Evolutionary conservation across 2,888 invertebrate species (phyloP), one percentile per base, ranked within the genome.

Genomic region (Heteropelma amictum): DNA sequence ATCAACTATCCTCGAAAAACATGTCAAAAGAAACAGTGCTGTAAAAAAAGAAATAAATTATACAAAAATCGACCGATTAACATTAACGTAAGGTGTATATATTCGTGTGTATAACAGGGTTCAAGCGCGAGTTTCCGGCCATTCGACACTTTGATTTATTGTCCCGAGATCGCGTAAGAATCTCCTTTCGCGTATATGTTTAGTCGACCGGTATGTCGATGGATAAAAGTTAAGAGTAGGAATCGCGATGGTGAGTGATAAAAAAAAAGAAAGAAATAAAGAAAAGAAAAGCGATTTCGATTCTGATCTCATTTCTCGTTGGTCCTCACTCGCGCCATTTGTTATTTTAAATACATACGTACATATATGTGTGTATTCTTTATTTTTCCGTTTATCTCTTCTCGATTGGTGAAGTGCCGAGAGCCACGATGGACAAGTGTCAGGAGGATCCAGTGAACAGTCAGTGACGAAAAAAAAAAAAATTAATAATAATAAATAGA

Each of bases 121-220:
- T n/a, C n/a, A n/a, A n/a, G 35, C 63, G 53, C 61, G 54, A 26
- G 72, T 26, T 65, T 45, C 45, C 64, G 38, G 64, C 19, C 35
- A 19, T 58, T 74, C 64, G 19, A 33, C 19, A 60, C 53, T 47
- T 71, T 67, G 70, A 75, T 75, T 35, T 56, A 75, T 75, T 49
- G 47, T 49, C 42, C n/a, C 60, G 67, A 53, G 21, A 61, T 26
- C 33, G 33, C 19, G 33, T 28, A 10, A 35, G 35, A 12, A 21
- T 38, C 3, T n/a, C 14, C 8, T n/a, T n/a, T n/a, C 6, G 33
- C 23, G 35, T 60, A 42, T 26, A 42, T 23, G 56, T 47, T 14
- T 45, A 63, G 54, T n/a, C 54, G 49, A 65, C 61, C 40, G 56
- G 61, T 23, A 21, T 33, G 65, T 40, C 65, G 53, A 67, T 67